Evolutionary conservation across 37 sponge, comb jelly and placozoan species (phyloP).

Genomic region (Crambe crambe): DNA sequence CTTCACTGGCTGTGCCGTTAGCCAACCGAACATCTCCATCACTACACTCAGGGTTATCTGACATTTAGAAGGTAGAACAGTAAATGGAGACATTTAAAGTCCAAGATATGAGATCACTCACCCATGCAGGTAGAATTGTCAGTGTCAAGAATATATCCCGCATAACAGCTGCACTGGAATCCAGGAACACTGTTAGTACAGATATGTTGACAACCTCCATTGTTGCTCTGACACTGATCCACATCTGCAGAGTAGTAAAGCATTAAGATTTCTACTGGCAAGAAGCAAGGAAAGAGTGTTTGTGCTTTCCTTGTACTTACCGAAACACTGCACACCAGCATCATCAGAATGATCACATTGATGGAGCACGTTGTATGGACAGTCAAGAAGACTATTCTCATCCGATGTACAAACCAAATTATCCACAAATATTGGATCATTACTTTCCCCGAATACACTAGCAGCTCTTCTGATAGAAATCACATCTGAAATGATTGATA

Average conservation of each 20-base stretch:
- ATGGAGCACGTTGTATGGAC: conserved; percentile 5
- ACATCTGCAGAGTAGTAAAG: conserved; percentile 56
- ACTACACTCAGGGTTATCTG: neutral
- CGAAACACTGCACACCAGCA: conserved; percentile 35
- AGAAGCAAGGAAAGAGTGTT: neutral
- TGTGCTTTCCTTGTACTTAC: neutral
- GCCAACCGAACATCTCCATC: conserved; percentile 29
- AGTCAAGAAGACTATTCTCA: conserved; percentile 24
- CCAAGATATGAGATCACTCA: conserved; percentile 1
- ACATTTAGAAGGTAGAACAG: neutral
- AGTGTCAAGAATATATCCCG: conserved; percentile 23
- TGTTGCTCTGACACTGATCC: conserved; percentile 37
- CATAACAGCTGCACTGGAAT: conserved; percentile 28
- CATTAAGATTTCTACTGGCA: too few relatives aligned
- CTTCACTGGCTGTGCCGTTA: conserved; percentile 25
- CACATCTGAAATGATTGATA: too few relatives aligned
- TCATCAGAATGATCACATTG: conserved; percentile 53
- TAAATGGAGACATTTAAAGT: neutral
- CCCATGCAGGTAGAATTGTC: conserved; percentile 28
- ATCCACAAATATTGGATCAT: conserved; percentile 32
- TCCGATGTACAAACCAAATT: conserved; percentile 16
- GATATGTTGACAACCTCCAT: conserved; percentile 48
- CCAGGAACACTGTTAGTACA: conserved; percentile 31
- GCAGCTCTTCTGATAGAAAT: too few relatives aligned
- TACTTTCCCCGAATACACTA: too few relatives aligned